Evolutionary conservation across 2,113 vertebrate genomes (phyloP).

Genomic region (Dipodomys merriami): DNA sequence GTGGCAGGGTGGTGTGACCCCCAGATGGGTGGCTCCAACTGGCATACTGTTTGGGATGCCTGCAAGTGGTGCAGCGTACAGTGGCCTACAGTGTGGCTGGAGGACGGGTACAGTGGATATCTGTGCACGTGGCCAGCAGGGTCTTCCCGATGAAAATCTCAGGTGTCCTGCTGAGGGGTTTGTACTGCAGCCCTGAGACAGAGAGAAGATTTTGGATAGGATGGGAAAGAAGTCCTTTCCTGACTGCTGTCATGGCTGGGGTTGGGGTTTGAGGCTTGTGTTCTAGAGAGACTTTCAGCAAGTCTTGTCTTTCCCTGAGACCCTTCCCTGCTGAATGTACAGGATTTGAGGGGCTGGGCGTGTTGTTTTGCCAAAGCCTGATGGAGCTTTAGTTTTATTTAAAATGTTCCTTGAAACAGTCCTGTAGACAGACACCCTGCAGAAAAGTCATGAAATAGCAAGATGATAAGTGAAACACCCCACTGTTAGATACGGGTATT

Average conservation of each 20-base stretch:
- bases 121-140: background rate
- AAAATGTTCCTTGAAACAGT: background rate
- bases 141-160: background rate
- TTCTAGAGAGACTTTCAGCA: background rate
- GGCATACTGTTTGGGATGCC: background rate
- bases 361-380: slow-evolving; percentile 30
- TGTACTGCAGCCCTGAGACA: background rate
- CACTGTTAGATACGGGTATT: background rate
- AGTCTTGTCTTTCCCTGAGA: background rate
- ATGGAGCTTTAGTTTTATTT: slow-evolving; percentile 51
- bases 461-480: background rate
- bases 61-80: background rate
- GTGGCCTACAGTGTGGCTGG: background rate
- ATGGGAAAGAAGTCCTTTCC: background rate
- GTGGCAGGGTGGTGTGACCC: background rate
- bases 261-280: background rate
- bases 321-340: background rate
- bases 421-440: background rate
- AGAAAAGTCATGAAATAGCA: background rate
- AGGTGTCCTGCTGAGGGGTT: background rate
- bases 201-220: background rate
- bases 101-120: background rate
- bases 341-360: background rate
- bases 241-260: background rate
- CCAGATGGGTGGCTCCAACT: background rate